phyloP scores from a whole-genome alignment of 2,888 invertebrate genomes.

The Leptinotarsa peninsularis region DNA sequence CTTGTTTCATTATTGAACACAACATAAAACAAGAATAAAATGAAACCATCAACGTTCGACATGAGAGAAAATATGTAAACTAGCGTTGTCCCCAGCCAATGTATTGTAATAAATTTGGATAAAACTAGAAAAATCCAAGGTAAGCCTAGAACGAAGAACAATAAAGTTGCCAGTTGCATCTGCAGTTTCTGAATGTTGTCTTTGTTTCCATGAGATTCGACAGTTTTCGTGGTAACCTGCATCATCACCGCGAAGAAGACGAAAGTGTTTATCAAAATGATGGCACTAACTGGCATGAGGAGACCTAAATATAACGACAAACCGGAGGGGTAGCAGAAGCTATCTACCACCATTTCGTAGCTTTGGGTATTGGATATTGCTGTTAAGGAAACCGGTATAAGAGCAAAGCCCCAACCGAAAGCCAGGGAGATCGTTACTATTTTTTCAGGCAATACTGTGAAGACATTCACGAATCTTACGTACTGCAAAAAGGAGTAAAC shows the following conservation, averaged over 20 bases:
- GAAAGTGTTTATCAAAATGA: slow-evolving; percentile 70
- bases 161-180: slow-evolving; percentile 70
- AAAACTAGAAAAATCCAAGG: slow-evolving; percentile 73
- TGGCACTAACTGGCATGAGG: slow-evolving; percentile 69
- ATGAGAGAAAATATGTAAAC: slow-evolving; percentile 70
- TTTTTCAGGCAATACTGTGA: slow-evolving; percentile 71
- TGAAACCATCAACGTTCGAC: slow-evolving; percentile 71
- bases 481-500: slow-evolving; percentile 78
- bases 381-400: slow-evolving; percentile 69
- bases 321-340: slow-evolving; percentile 71
- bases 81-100: slow-evolving; percentile 54
- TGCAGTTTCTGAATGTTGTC: slow-evolving; percentile 69
- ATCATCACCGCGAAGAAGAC: slow-evolving; percentile 72
- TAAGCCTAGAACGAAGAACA: slow-evolving; percentile 73
- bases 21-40: slow-evolving; percentile 74
- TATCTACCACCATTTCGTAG: slow-evolving; percentile 66
- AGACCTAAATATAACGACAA: slow-evolving; percentile 70
- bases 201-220: slow-evolving; percentile 57
- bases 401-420: slow-evolving; percentile 74
- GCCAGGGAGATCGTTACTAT: slow-evolving; percentile 73
- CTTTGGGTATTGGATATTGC: slow-evolving; percentile 66
- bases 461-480: slow-evolving; percentile 74
- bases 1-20: slow-evolving; percentile 72
- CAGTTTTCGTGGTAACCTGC: slow-evolving; percentile 63
- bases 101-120: slow-evolving; percentile 60